Base-by-base conservation (phyloP, 2,797 vertebrate species). In the Megalops cyprinoides region DNA sequence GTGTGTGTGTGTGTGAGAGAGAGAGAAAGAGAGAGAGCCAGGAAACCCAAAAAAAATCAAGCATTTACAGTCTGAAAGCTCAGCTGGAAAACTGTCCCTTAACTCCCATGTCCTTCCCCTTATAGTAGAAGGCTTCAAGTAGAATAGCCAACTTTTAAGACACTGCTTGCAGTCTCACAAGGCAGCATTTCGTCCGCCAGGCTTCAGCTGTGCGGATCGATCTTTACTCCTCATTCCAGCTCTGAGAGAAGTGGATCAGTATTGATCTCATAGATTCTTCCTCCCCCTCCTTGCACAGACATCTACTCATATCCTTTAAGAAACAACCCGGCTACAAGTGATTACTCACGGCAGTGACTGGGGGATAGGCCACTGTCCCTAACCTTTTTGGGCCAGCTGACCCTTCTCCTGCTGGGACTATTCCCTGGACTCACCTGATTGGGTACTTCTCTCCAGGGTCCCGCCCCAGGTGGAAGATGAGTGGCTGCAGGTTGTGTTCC, bases 401-500 rank as follows among this genome's bases (percentile, higher is more conserved):
- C 7, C 49, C 51, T 51, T 51, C 15, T 51, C n/a, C n/a, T n/a
- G n/a, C n/a, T n/a, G n/a, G n/a, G n/a, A 51, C 49, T n/a, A n/a
- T n/a, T n/a, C n/a, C n/a, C n/a, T 18, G 20, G 9, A 60, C 95
- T 94, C 81, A 98, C 98, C 95, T 96, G 87, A 99, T 88, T 0
- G 96, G 97, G 82, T 89, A 97, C 83, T 94, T 97, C 88, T 99
- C 98, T 0, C 97, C 98, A 0, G 97, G 97, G 90, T 99, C 98
- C 34, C 83, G 94, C 15, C 97, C 98, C 85, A 99, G 89, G 85
- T 99, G 96, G 92, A 99, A 99, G 60, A 99, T 90, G 81, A 99
- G 88, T 0, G 98, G 98, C 85, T 96, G 89, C 78, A 90, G 42
- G 0, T 92, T 94, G 89, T 99, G 97, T 34, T 98, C 96, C 67